These are phyloP conservation scores for Oxyteleia sp. DNA, from an alignment of 2,888 invertebrate genomes.

Conservation along the genomic window DNA sequence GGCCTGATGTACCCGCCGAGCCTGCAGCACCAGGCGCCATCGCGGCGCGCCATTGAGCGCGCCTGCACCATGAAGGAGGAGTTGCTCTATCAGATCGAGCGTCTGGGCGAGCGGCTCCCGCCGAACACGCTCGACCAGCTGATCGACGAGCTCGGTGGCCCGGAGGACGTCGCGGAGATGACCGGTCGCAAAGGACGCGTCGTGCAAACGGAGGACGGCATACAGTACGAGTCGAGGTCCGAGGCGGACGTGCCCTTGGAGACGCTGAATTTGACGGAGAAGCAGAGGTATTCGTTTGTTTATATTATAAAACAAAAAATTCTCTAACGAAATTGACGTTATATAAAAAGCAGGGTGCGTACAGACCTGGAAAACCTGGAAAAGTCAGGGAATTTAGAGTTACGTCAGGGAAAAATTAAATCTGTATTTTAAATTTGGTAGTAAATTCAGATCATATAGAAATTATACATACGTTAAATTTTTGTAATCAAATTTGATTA, in stretches of 20 bases:
- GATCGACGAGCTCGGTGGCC: constrained; percentile 99
- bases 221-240: constrained; percentile 97
- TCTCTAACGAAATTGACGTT: too few relatives aligned
- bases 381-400: too few relatives aligned
- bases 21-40: constrained; percentile 88
- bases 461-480: too few relatives aligned
- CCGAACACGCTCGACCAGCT: constrained; percentile 99
- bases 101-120: constrained; percentile 95
- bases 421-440: too few relatives aligned
- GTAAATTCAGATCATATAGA: too few relatives aligned
- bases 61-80: constrained; percentile 98
- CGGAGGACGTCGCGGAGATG: constrained; percentile 99
- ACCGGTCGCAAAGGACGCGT: constrained; percentile 98
- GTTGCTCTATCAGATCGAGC: constrained; percentile 94
- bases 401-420: too few relatives aligned
- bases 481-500: too few relatives aligned
- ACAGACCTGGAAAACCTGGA: too few relatives aligned
- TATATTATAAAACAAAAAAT: too few relatives aligned
- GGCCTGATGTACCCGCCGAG: too few relatives aligned
- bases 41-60: constrained; percentile 94
- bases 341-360: too few relatives aligned
- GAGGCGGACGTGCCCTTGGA: constrained; percentile 98
- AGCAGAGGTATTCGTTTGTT: too few relatives aligned
- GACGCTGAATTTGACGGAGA: constrained; percentile 97
- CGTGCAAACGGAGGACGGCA: constrained; percentile 97